Evolutionary conservation across 1,140 invertebrate genomes (phyloP), one percentile per base, ranked within the genome.

Genomic region (Calliopsis andreniformis): DNA sequence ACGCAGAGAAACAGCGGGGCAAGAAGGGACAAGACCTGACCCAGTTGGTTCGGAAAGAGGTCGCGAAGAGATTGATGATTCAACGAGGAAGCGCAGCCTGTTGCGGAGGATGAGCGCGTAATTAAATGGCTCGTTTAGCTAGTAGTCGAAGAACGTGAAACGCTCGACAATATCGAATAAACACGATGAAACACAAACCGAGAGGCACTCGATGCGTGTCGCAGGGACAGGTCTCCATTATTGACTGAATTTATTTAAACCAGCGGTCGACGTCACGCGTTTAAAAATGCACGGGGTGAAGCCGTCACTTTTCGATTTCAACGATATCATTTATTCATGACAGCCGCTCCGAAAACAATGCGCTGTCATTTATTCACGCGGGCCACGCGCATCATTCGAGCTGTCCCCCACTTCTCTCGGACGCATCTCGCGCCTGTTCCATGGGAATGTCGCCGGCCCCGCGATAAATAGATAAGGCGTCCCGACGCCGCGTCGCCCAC

Each of bases 171-270:
- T n/a, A n/a, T n/a, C n/a, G n/a, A n/a, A n/a, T n/a, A n/a, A n/a
- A n/a, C n/a, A n/a, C n/a, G n/a, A n/a, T n/a, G n/a, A n/a, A n/a
- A n/a, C n/a, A n/a, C n/a, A n/a, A n/a, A n/a, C n/a, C n/a, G n/a
- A n/a, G n/a, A n/a, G n/a, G n/a, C n/a, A n/a, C n/a, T n/a, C n/a
- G n/a, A n/a, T n/a, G n/a, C n/a, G n/a, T n/a, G 35, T 39, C 35
- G 35, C 35, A 5, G 4, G 35, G 35, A 39, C 10, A 5, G 4
- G 35, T 10, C 4, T 39, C 35, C 28, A 56, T 56, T 56, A 56
- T 56, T 56, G 28, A 56, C 16, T 7, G 53, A 32, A 56, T 56
- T 56, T 56, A 28, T 56, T 56, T 32, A 32, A 56, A 56, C 53
- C 53, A 16, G 53, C 28, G 7, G 28, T 28, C 28, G 16, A 32